Base-by-base conservation (phyloP, 2,888 invertebrate genomes). In the Lochmaea crataegi region DNA sequence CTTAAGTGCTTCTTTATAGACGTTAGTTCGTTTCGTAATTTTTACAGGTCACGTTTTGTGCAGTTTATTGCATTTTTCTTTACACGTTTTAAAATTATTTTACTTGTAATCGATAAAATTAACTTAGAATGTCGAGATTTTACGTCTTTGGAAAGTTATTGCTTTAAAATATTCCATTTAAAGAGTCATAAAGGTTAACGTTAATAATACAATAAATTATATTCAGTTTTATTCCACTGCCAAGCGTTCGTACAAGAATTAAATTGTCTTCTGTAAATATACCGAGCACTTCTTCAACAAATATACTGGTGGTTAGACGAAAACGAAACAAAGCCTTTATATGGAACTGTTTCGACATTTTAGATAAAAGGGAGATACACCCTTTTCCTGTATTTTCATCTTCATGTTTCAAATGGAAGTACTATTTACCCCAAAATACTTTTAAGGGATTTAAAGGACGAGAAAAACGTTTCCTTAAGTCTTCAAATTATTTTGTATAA, bases 1-100 rank as follows among this genome's bases (percentile, higher is more conserved):
- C 78, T 79, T 82, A 81, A 82, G 80, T 81, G 79, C 79, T 71
- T 73, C 80, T 82, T 80, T 80, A 80, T 80, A 76, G 78, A 79
- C 78, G 75, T 74, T 80, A 79, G 78, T 81, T 78, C 78, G 78
- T 79, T 78, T 77, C 80, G 79, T 78, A 79, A 76, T 75, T 78
- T 80, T 78, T 74, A 76, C 75, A 76, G 80, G 82, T 82, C 82
- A 81, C 82, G 81, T 81, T 75, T 53, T 76, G 63, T 75, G 75
- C 71, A 67, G 73, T 80, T 76, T 78, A 77, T 76, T 75, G 74
- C 77, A 71, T 76, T 77, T 76, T 63, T 63, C 32, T 38, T 60
- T 38, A 7, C 9, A 53, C 16, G 18, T 9, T 53, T 53, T 10
- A 18, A 16, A 16, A 53, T 16, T 51, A 53, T 16, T 18, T 53